These are phyloP conservation scores for Parnassius apollo DNA, from an alignment of 2,888 invertebrate genomes.

Conservation along the genomic window DNA sequence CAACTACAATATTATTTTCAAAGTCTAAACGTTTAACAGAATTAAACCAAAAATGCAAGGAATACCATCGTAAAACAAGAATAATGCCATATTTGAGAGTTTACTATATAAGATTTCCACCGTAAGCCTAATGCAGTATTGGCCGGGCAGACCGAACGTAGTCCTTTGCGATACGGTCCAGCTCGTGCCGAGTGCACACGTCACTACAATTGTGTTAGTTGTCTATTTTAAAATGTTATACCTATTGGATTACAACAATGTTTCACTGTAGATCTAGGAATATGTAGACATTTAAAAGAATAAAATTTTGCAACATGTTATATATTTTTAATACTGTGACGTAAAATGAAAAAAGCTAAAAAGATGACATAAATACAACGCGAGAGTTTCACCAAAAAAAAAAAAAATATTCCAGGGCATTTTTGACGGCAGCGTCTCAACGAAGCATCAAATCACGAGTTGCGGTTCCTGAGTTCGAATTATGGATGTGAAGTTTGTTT, in stretches of 20 bases:
- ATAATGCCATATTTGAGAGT: conserved; percentile 33
- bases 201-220: conserved; percentile 36
- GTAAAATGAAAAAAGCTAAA: too few species aligned
- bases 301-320: neutral
- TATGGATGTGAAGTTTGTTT: too few species aligned
- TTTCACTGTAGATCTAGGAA: neutral
- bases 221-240: conserved; percentile 31
- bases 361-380: too few species aligned
- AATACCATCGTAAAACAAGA: neutral
- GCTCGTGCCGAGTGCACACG: conserved; percentile 36
- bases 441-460: too few species aligned
- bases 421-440: too few species aligned
- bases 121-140: conserved; percentile 64
- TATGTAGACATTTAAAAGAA: neutral
- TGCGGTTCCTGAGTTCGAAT: too few species aligned
- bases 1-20: too few species aligned
- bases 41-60: too few species aligned
- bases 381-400: too few species aligned
- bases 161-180: conserved; percentile 38
- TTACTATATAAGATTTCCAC: conserved; percentile 51
- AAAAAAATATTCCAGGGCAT: too few species aligned
- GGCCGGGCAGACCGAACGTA: conserved; percentile 35
- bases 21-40: too few species aligned
- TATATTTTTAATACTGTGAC: too few species aligned
- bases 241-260: conserved; percentile 27